phyloP scores from a whole-genome alignment of 2,113 vertebrate genomes.

The Promerops cafer region DNA sequence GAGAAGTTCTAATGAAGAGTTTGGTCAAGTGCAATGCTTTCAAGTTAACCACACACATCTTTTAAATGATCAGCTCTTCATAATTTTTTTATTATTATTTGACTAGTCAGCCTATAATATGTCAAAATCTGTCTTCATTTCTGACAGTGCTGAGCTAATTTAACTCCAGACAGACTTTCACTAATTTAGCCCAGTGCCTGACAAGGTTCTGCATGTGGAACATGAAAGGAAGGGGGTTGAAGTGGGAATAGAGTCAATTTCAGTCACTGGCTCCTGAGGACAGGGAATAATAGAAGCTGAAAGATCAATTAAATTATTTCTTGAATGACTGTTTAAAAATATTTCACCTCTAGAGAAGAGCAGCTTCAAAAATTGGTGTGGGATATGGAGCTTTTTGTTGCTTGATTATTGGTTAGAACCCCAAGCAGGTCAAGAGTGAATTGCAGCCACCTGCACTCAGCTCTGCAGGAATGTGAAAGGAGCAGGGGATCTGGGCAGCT shows the following conservation, averaged over 20 bases:
- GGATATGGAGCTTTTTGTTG: neutral
- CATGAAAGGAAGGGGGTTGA: neutral
- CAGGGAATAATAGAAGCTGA: neutral
- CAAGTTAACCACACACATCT: neutral
- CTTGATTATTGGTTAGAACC: neutral
- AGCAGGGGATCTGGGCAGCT: neutral
- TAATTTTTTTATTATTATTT: neutral
- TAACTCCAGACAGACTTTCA: neutral
- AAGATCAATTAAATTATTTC: conserved; percentile 42
- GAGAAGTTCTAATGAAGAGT: neutral
- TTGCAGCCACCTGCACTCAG: neutral
- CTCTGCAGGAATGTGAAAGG: neutral
- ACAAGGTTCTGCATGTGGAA: neutral
- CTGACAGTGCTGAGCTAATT: neutral
- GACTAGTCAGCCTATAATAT: neutral
- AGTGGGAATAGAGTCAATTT: conserved; percentile 32
- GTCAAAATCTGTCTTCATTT: neutral
- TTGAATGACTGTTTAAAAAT: conserved; percentile 47
- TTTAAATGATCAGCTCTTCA: neutral
- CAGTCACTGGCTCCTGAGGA: neutral
- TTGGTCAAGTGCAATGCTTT: neutral
- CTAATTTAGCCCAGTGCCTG: neutral
- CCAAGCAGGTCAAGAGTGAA: neutral
- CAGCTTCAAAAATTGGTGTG: conserved; percentile 16
- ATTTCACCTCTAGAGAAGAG: neutral